Base-by-base conservation (phyloP, 2,797 vertebrate species). In the Luscinia megarhynchos region DNA sequence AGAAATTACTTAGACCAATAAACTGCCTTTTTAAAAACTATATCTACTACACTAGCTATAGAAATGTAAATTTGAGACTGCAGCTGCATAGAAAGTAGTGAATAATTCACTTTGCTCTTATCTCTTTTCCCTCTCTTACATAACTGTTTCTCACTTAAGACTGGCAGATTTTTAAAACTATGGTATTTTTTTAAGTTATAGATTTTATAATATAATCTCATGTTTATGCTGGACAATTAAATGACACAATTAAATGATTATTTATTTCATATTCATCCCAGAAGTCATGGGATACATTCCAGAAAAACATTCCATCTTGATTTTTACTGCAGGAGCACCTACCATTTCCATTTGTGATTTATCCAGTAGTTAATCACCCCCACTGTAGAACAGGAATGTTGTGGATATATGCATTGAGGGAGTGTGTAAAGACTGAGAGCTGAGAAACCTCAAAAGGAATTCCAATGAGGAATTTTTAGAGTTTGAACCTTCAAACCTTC, bases 401-500 rank as follows among this genome's bases (percentile, higher is more conserved):
- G 24, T 46, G n/a, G 76, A 70, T 78, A 26, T 24, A 41, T 69
- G 34, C 17, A 82, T 4, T 54, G 57, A 36, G 10, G 23, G 21
- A 75, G 4, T 1, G 4, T 41, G 17, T 62, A 57, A 57, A 57
- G 11, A 23, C 10, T 43, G 55, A 45, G 55, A 45, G 23, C 20
- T 70, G 24, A 67, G 23, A 95, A 91, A 74, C 19, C 12, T n/a
- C n/a, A 30, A 50, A 32, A 74, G 22, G 8, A 92, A 87, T 82
- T 90, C 29, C 57, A 68, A 2, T 8, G 9, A 41, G 30, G 15
- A 51, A 1, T 5, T 77, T 78, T 79, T 51, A n/a, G 51, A 85
- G 3, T n/a, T 41, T 55, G 36, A 67, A 59, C 1, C 1, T 16
- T 5, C 0, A 0, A 14, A 19, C 2, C 2, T 10, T n/a, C 5